Evolutionary conservation across 2,113 vertebrate species (phyloP).

Genomic region (Rhynchopsitta pachyrhyncha): DNA sequence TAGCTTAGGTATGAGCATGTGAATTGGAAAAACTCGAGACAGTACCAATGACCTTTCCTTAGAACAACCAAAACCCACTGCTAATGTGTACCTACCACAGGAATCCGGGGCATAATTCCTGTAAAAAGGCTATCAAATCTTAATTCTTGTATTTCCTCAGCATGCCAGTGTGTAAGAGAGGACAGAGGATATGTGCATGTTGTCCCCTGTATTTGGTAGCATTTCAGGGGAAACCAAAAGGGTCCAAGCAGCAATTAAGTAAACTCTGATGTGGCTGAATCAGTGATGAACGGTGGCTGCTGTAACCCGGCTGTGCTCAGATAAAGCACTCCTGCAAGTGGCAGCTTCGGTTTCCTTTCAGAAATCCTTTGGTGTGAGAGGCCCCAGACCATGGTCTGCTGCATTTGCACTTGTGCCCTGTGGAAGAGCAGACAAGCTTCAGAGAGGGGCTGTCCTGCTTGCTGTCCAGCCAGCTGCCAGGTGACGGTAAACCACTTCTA

Average conservation of each 20-base stretch:
- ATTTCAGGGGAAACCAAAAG: background rate
- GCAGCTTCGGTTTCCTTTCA: background rate
- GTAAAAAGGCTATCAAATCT: background rate
- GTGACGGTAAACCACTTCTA: background rate
- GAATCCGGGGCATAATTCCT: background rate
- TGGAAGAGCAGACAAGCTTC: background rate
- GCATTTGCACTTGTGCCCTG: fast-evolving
- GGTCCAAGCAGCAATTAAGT: background rate
- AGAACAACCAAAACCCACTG: background rate
- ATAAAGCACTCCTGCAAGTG: background rate
- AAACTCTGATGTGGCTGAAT: background rate
- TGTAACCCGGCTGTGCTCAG: background rate
- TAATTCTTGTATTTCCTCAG: background rate
- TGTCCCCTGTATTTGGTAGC: background rate
- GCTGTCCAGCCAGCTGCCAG: background rate
- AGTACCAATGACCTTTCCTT: background rate
- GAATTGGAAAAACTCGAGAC: background rate
- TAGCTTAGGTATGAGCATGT: fast-evolving
- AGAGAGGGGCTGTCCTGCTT: background rate
- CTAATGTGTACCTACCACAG: background rate
- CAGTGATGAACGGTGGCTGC: background rate
- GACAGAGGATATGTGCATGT: background rate
- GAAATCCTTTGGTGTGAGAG: background rate
- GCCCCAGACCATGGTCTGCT: background rate
- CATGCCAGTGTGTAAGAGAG: background rate